These are phyloP conservation scores for Epinephelus awoara DNA, from an alignment of 2,797 vertebrate species.

Conservation along the genomic window DNA sequence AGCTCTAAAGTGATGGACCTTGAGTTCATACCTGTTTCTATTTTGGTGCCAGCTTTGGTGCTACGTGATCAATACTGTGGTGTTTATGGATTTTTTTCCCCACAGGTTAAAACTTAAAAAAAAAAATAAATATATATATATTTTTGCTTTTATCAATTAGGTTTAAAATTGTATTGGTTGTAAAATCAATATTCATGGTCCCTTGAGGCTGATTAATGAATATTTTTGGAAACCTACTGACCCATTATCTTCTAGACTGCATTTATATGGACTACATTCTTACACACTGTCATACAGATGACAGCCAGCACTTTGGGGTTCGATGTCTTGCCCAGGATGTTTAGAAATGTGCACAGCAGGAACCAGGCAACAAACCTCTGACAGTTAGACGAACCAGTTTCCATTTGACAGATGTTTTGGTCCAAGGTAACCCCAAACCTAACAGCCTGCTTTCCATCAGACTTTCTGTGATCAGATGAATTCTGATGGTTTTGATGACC, in stretches of 20 bases:
- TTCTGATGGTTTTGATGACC: background rate
- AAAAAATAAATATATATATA: no score
- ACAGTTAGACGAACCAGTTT: background rate
- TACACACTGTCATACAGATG: background rate
- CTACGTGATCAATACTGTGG: background rate
- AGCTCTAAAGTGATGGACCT: slow-evolving; percentile 14
- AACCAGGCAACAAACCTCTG: background rate
- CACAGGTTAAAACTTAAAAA: background rate
- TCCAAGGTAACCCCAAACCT: background rate
- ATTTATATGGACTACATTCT: background rate
- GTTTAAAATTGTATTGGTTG: background rate
- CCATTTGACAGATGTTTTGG: background rate
- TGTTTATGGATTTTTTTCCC: background rate
- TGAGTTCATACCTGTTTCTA: background rate
- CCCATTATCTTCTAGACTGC: background rate
- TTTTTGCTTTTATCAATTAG: background rate
- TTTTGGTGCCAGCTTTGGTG: slow-evolving; percentile 1
- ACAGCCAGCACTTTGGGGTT: background rate
- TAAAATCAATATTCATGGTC: background rate
- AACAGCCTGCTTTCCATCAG: no score
- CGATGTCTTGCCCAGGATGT: no score
- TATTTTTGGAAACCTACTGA: background rate
- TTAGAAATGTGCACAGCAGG: background rate
- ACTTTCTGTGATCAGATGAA: background rate
- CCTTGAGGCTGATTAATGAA: background rate